Evolutionary conservation across 2,888 invertebrate species (phyloP), one percentile per base, ranked within the genome.

Genomic region (Eristalis arbustorum): DNA sequence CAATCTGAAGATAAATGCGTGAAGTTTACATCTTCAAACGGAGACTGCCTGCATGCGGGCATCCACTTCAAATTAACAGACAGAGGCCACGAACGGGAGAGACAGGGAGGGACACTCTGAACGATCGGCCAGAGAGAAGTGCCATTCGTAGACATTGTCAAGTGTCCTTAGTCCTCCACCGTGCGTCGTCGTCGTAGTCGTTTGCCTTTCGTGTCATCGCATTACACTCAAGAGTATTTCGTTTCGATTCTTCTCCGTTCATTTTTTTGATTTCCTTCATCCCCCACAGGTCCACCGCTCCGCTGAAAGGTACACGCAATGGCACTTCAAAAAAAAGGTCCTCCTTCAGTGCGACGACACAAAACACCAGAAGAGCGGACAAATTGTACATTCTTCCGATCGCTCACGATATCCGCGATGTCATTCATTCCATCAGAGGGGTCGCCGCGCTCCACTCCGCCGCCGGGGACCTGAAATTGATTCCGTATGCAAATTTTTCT

Each of bases 401-500:
- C 49, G n/a, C 42, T 82, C 82, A 85, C 77, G 81, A 77, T 68
- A 49, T 49, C 49, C 49, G 73, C 68, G 74, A 64, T 81, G 81
- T 69, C 81, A 81, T 81, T 81, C 69, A 75, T 68, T 78, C 40
- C 25, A 18, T 49, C 37, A 67, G 66, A 49, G 73, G 66, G 62
- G 73, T 37, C 37, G 62, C 67, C 67, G 37, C 49, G 31, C 64
- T n/a, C 25, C 22, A 22, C 34, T 31, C 57, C 72, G 71, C 31
- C 5, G 5, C 31, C 3, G 31, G 72, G 78, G 82, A 82, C 78
- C 82, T 87, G 82, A 87, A 87, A 87, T 87, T 87, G 87, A 87
- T 87, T 87, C 87, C 87, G 77, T 87, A 87, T 87, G 87, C 87
- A 87, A 87, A 87, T 87, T 87, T 87, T 87, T 49, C 18, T n/a